These are phyloP conservation scores for Sweltsa coloradensis DNA, from an alignment of 1,140 invertebrate species.

Conservation along the genomic window DNA sequence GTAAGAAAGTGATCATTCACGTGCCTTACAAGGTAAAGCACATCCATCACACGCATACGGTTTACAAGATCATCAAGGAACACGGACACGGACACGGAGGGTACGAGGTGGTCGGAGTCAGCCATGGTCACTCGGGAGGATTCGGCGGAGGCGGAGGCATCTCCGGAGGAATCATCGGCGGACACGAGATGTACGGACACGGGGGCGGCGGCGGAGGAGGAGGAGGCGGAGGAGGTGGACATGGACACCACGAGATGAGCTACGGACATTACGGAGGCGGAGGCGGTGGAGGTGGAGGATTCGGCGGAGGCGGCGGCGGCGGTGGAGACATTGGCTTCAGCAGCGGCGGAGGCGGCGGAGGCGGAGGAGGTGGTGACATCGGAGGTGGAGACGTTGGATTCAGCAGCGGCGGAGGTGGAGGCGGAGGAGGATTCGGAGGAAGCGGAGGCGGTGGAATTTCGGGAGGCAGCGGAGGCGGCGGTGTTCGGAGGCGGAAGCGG, in stretches of 20 bases:
- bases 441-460: background rate
- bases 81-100: constrained; percentile 21
- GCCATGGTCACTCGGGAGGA: constrained; percentile 29
- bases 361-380: background rate
- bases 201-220: constrained; percentile 1
- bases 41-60: constrained; percentile 30
- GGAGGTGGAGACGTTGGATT: background rate
- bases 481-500: background rate
- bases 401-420: background rate
- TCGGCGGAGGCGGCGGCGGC: background rate
- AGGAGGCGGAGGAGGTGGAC: constrained; percentile 14
- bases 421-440: constrained; percentile 7
- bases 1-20: constrained; percentile 28
- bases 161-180: constrained; percentile 13
- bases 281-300: background rate
- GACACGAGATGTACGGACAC: constrained; percentile 13
- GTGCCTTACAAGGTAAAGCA: constrained; percentile 32
- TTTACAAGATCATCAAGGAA: constrained; percentile 26
- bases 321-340: background rate
- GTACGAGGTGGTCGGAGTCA: constrained; percentile 25
- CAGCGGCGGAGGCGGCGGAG: background rate
- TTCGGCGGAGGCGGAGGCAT: constrained; percentile 24
- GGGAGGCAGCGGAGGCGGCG: background rate
- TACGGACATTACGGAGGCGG: background rate
- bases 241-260: background rate